These are phyloP conservation scores for Fukomys damarensis DNA, from an alignment of 2,113 vertebrate genomes.

Conservation along the genomic window DNA sequence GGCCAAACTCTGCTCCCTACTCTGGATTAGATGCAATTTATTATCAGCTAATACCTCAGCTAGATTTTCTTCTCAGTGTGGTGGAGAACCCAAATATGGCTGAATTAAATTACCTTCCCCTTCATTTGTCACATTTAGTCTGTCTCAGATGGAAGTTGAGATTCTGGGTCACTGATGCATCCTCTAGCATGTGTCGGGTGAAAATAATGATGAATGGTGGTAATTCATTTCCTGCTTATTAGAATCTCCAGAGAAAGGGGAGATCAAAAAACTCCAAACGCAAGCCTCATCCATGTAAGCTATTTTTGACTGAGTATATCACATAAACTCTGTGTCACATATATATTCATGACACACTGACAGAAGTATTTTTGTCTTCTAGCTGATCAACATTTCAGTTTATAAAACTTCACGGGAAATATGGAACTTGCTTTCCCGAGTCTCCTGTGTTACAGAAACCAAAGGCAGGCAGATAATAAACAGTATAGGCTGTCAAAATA, in stretches of 20 bases:
- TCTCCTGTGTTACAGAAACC: not conserved
- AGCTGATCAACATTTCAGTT: not conserved
- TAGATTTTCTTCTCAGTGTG: too few relatives aligned
- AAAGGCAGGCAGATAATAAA: not conserved
- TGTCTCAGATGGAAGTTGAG: not conserved
- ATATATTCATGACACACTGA: not conserved
- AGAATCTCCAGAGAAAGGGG: not conserved
- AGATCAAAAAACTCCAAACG: not conserved
- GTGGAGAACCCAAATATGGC: not conserved
- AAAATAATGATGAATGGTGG: not conserved
- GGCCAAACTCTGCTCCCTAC: not conserved
- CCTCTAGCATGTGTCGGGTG: not conserved
- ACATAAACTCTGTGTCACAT: not conserved
- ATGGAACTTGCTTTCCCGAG: not conserved
- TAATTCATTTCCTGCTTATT: not conserved
- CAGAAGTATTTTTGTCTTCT: constrained; percentile 10
- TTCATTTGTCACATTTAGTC: not conserved
- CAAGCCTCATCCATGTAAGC: not conserved
- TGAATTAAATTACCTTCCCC: not conserved
- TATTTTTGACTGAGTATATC: not conserved
- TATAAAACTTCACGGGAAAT: constrained; percentile 34
- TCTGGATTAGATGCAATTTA: not conserved
- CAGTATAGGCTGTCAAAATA: not conserved
- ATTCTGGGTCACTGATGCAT: not conserved
- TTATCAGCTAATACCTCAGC: not conserved